These are phyloP conservation scores for Drosophila bocqueti DNA, from an alignment of 1,140 invertebrate species.

Conservation along the genomic window DNA sequence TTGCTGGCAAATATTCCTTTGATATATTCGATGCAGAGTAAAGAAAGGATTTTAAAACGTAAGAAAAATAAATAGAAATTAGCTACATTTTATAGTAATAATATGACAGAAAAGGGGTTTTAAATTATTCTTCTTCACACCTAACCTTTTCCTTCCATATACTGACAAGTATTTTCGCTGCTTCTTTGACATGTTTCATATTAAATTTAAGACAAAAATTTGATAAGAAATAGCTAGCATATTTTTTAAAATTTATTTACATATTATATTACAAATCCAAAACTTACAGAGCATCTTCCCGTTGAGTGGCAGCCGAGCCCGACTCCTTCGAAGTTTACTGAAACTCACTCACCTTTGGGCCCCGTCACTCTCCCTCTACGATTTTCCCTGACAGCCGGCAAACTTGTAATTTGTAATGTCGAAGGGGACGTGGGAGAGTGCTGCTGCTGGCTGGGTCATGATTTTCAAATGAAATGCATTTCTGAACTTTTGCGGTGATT, in stretches of 20 bases:
- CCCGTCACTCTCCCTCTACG: not conserved
- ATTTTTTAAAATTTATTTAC: not conserved
- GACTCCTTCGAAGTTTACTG: not conserved
- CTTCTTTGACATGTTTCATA: not conserved
- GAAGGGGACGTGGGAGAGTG: conserved; percentile 2
- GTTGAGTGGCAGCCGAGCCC: not conserved
- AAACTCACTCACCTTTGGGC: conserved; percentile 17
- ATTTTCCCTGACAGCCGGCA: conserved; percentile 57
- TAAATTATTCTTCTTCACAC: not conserved
- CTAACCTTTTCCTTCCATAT: not conserved
- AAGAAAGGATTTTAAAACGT: not conserved
- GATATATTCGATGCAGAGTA: not conserved
- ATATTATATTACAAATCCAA: not conserved
- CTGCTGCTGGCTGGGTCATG: conserved; percentile 45
- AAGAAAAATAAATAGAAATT: not conserved
- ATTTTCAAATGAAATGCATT: conserved; percentile 79
- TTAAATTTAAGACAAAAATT: not conserved
- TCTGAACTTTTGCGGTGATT: conserved; percentile 71
- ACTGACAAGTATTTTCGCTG: not conserved
- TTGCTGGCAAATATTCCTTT: not conserved
- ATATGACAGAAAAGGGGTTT: not conserved
- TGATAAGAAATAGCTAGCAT: not conserved
- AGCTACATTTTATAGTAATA: no score
- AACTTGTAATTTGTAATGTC: conserved; percentile 76
- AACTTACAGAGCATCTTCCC: not conserved